Percentiles rank a stretch among this genome's conserved stretches.
These are phyloP conservation scores for Mactra quadrangularis DNA, from an alignment of 1,140 invertebrate genomes.

Conservation along the genomic window DNA sequence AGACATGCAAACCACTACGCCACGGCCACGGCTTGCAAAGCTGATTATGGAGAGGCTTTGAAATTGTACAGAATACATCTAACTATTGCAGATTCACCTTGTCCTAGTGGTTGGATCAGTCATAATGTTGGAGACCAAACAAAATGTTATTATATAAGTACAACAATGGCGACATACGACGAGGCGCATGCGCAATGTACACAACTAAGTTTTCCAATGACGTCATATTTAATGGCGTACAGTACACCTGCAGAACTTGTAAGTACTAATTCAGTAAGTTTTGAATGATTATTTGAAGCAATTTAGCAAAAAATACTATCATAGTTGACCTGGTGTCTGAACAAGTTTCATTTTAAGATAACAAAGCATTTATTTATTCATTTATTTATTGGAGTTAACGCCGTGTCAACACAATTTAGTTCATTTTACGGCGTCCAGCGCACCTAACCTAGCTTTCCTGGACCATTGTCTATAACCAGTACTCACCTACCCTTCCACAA, in stretches of 20 bases:
- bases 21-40: no score
- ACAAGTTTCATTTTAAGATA: neutral
- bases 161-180: slow-evolving; percentile 27
- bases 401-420: neutral
- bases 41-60: no score
- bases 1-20: no score
- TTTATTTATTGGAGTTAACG: neutral
- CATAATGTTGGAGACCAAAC: slow-evolving; percentile 22
- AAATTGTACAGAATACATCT: no score
- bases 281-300: neutral
- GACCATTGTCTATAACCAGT: no score
- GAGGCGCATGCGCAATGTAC: slow-evolving; percentile 48
- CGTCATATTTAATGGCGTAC: slow-evolving; percentile 48
- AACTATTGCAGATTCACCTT: slow-evolving; percentile 37
- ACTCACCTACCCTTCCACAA: no score
- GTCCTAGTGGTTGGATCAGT: slow-evolving; percentile 29
- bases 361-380: neutral
- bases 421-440: neutral
- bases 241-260: slow-evolving; percentile 37
- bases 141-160: slow-evolving; percentile 54
- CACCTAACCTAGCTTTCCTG: no score
- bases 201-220: slow-evolving; percentile 15
- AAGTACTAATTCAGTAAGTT: neutral
- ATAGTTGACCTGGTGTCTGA: neutral
- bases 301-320: neutral